Evolutionary conservation across 2,888 invertebrate species (phyloP).

Genomic region (Acanthoscelides obtectus): DNA sequence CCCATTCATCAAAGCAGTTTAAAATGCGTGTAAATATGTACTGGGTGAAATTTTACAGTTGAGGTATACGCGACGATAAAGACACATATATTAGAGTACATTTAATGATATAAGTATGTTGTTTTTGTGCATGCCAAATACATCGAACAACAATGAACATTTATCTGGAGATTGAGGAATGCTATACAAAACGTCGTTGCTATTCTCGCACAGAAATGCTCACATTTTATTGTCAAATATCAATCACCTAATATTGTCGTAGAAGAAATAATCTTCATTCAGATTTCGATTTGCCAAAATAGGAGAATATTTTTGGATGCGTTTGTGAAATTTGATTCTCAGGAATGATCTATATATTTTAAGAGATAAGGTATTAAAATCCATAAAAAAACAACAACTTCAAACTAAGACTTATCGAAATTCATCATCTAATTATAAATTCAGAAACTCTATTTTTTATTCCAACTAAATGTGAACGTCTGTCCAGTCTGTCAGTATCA

Average conservation of each 20-base stretch:
- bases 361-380: too few relatives aligned
- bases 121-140: slow-evolving; percentile 40
- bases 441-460: too few relatives aligned
- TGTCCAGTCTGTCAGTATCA: too few relatives aligned
- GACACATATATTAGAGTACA: slow-evolving; percentile 49
- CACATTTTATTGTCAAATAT: neutral
- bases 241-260: neutral
- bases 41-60: slow-evolving; percentile 38
- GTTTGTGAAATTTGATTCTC: too few relatives aligned
- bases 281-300: neutral
- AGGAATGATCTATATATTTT: too few relatives aligned
- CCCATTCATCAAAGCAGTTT: slow-evolving; percentile 47
- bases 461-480: too few relatives aligned
- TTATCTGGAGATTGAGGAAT: slow-evolving; percentile 24
- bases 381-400: too few relatives aligned
- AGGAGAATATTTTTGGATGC: too few relatives aligned
- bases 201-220: neutral
- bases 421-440: too few relatives aligned
- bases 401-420: too few relatives aligned
- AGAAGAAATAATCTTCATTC: neutral
- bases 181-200: slow-evolving; percentile 2
- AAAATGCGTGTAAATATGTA: slow-evolving; percentile 30
- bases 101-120: slow-evolving; percentile 34
- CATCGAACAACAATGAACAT: slow-evolving; percentile 40
- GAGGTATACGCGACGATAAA: slow-evolving; percentile 55